A percentile compares a stretch with the other conserved stretches of the same genome.
Conservation (phyloP, 2,113 vertebrate genomes). For the Poeciliopsis turrubarensis region DNA sequence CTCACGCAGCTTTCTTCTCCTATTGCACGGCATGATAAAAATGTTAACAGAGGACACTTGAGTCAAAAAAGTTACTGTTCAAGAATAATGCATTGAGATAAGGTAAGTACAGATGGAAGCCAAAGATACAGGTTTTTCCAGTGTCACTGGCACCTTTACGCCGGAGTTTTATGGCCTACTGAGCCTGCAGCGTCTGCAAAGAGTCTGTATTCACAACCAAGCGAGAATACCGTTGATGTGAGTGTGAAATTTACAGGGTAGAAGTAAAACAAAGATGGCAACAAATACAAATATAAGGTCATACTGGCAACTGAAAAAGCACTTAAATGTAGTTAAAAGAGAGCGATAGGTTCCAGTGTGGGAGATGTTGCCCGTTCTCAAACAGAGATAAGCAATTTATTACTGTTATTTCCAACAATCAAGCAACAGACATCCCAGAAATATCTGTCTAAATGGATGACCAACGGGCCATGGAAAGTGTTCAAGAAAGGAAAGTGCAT, state of each 20-base stretch:
- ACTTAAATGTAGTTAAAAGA: slow-evolving; percentile 46
- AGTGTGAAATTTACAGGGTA: slow-evolving; percentile 29
- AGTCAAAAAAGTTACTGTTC: slow-evolving; percentile 15
- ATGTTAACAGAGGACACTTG: slow-evolving; percentile 20
- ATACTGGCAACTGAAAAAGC: slow-evolving; percentile 60
- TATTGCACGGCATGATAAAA: slow-evolving; percentile 45
- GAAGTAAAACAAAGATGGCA: slow-evolving; percentile 36
- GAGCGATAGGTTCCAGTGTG: slow-evolving; percentile 15
- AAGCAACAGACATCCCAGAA: slow-evolving; percentile 26
- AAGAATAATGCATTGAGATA: not conserved
- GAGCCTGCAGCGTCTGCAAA: slow-evolving; percentile 23
- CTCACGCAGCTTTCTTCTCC: slow-evolving; percentile 40
- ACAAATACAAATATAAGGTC: slow-evolving; percentile 55
- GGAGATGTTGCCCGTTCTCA: slow-evolving; percentile 19
- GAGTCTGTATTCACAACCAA: slow-evolving; percentile 55
- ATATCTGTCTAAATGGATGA: slow-evolving; percentile 29
- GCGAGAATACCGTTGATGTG: slow-evolving; percentile 20
- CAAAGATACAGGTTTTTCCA: slow-evolving; percentile 18
- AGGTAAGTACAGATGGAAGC: not conserved
- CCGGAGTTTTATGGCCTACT: slow-evolving; percentile 21
- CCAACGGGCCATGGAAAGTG: slow-evolving; percentile 44
- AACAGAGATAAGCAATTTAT: not conserved
- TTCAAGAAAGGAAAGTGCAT: slow-evolving; percentile 75
- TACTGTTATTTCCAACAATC: slow-evolving; percentile 2
- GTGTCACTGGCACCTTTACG: slow-evolving; percentile 38